A percentile compares a stretch with the other conserved stretches of the same genome.
phyloP scores from a whole-genome alignment of 2,113 vertebrate species.

The Mirza zaza region DNA sequence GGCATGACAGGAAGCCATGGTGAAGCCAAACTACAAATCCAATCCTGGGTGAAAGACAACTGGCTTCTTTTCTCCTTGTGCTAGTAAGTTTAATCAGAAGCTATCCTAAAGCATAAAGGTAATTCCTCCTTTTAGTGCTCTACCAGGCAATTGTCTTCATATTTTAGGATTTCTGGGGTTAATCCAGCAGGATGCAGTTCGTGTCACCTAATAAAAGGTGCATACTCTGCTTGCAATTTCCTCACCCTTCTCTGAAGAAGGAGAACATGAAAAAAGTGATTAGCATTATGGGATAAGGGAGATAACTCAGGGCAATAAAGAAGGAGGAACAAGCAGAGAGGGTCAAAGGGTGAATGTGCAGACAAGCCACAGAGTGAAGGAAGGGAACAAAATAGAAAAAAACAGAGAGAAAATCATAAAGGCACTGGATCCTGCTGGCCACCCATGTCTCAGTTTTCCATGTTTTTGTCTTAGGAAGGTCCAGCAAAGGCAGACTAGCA shows the following conservation, averaged over 20 bases:
- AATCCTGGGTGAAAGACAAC: not conserved
- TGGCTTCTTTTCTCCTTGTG: slow-evolving; percentile 6
- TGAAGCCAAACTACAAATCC: not conserved
- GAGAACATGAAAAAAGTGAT: not conserved
- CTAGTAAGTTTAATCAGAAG: not conserved
- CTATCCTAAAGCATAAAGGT: not conserved
- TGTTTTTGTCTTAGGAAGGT: not conserved
- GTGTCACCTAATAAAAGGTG: not conserved
- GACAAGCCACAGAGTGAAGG: not conserved
- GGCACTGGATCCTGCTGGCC: too few relatives aligned
- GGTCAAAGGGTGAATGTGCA: slow-evolving; percentile 56
- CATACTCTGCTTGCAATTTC: not conserved
- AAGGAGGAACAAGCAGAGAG: not conserved
- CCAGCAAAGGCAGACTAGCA: not conserved
- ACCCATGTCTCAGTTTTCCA: not conserved
- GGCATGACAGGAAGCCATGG: slow-evolving; percentile 11
- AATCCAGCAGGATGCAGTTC: not conserved
- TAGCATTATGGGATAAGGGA: not conserved
- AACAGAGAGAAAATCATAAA: not conserved
- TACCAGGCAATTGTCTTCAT: not conserved
- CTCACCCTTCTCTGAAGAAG: not conserved
- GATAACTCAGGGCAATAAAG: slow-evolving; percentile 49
- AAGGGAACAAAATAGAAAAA: not conserved
- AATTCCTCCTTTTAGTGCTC: not conserved
- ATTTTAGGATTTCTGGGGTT: not conserved